A percentile compares a stretch with the other conserved stretches of the same genome.
phyloP scores from a whole-genome alignment of 2,888 invertebrate species.

The Diaprepes abbreviatus region DNA sequence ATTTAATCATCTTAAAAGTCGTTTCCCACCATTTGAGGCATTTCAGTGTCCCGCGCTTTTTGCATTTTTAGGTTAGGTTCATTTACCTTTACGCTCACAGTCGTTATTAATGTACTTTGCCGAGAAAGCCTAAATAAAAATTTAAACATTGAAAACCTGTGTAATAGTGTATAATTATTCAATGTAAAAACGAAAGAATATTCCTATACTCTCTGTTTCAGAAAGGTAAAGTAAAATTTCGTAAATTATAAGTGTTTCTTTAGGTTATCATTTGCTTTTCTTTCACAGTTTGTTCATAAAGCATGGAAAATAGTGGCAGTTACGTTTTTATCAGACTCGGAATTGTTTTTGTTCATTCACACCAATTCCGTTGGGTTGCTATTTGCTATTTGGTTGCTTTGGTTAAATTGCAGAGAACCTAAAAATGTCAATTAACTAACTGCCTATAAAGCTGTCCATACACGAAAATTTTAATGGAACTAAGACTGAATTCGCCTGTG shows the following conservation, averaged over 20 bases:
- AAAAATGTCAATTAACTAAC: constrained; percentile 37
- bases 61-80: constrained; percentile 45
- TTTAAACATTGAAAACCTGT: constrained; percentile 18
- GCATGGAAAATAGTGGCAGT: constrained; percentile 23
- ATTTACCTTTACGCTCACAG: constrained; percentile 41
- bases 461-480: constrained; percentile 41
- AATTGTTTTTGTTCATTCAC: constrained; percentile 35
- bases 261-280: constrained; percentile 32
- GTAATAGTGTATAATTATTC: constrained; percentile 13
- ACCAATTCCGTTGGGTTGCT: constrained; percentile 18
- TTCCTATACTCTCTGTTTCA: background rate
- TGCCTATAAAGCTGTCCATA: constrained; percentile 31
- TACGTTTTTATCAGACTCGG: constrained; percentile 17
- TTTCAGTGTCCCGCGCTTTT: constrained; percentile 44
- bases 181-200: constrained; percentile 25
- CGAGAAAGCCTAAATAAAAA: constrained; percentile 11
- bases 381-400: constrained; percentile 9
- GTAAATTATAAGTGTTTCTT: constrained; percentile 14
- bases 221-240: constrained; percentile 23
- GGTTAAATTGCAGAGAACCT: constrained; percentile 18
- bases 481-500: constrained; percentile 50
- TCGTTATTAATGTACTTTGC: constrained; percentile 29
- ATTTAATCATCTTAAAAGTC: background rate
- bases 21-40: constrained; percentile 15
- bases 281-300: constrained; percentile 23